Base-by-base conservation (phyloP, 2,113 vertebrate genomes). In the Paraplagusia blochii region DNA sequence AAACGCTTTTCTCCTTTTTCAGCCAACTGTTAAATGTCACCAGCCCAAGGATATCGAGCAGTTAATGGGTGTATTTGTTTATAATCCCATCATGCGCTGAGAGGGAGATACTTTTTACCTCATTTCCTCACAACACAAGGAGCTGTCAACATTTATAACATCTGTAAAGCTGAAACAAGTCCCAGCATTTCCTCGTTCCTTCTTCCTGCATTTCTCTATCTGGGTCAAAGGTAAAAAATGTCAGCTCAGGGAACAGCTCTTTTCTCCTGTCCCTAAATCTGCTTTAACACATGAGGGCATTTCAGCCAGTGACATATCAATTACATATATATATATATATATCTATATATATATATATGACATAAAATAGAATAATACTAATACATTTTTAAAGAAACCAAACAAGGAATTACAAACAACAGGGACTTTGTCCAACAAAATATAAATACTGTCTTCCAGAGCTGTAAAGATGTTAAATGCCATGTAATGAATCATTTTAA, bases 191-290 rank as follows among this genome's bases (percentile, higher is more conserved):
- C 18, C 4, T 6, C 38, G 44, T 74, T 58, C 38, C 47, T 38
- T 19, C 34, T 69, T 69, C 70, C 61, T 69, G 63, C 12, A 46
- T 66, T 59, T 67, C 44, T 57, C 53, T 59, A 73, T 81, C 36
- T 65, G 11, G 69, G 84, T 72, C 53, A 81, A 78, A 85, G 74
- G 72, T 83, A 46, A 74, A 70, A 63, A 15, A 56, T 16, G n/a
- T 14, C 43, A 62, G 1, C 51, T 55, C 53, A 1, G 12, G 18
- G 48, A 69, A 64, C 46, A 39, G 8, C 49, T 54, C 47, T 40
- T 56, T 58, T 34, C 39, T 66, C 45, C 39, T 13, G 40, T 38
- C 22, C 22, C 22, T 6, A 29, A 29, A 29, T 29, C 22, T 29
- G 22, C 22, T 29, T 6, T 29, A 29, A 2, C 22, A 29, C 6